phyloP scores from a whole-genome alignment of 2,888 invertebrate species.

The Agelastica alni region DNA sequence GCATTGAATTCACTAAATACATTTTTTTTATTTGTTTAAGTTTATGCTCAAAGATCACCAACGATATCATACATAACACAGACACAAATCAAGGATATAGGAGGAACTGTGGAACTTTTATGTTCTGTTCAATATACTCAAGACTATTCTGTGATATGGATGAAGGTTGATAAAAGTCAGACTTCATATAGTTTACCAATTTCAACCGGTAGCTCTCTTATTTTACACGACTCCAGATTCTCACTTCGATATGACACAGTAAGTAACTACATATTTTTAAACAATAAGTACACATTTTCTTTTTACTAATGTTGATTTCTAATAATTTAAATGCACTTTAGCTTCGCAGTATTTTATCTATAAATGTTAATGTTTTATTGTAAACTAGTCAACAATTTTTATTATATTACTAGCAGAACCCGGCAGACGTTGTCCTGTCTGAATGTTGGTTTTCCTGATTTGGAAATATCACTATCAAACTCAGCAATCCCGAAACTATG shows the following conservation, averaged over 20 bases:
- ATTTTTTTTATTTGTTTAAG: conserved; percentile 52
- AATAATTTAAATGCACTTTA: too few species aligned
- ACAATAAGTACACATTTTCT: too few species aligned
- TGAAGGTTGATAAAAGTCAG: conserved; percentile 66
- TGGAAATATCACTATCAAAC: too few species aligned
- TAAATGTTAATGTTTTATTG: too few species aligned
- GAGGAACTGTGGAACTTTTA: conserved; percentile 82
- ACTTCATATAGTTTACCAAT: conserved; percentile 79
- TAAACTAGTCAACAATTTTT: too few species aligned
- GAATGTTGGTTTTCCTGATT: too few species aligned
- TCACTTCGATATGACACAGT: conserved; percentile 74
- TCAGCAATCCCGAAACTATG: too few species aligned
- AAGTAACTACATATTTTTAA: conserved; percentile 27
- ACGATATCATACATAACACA: conserved; percentile 91
- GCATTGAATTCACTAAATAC: too few species aligned
- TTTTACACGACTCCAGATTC: conserved; percentile 84
- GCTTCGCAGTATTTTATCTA: too few species aligned
- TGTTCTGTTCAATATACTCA: conserved; percentile 89
- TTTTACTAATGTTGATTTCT: too few species aligned
- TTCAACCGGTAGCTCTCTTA: conserved; percentile 81
- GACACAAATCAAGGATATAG: conserved; percentile 90
- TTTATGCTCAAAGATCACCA: conserved; percentile 73
- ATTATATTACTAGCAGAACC: too few species aligned
- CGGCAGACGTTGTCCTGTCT: too few species aligned
- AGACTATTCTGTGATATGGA: conserved; percentile 85